Base-by-base conservation (phyloP, 2,888 invertebrate genomes). In the Augochlorella aurata region DNA sequence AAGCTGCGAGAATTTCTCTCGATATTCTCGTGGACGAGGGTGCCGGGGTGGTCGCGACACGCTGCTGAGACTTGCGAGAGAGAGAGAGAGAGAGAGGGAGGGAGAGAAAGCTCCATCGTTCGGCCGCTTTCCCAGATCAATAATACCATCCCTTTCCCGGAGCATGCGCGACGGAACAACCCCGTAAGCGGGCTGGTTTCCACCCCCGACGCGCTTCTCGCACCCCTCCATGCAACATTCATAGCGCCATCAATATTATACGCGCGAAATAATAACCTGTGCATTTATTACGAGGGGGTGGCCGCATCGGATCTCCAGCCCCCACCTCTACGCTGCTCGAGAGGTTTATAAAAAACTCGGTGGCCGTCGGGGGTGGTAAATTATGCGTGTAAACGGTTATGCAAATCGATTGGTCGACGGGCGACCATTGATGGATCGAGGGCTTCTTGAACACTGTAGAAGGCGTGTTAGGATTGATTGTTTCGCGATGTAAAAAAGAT, bases 221-320 rank as follows among this genome's bases (percentile, higher is more conserved):
- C 88, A 88, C 88, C 88, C 90, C 89, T 88, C 90, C 89, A 92
- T 92, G 91, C 92, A 92, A 92, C 92, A 93, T 93, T 93, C 92
- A 93, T 92, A 91, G 89, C 90, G 90, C 90, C 92, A 93, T 93
- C 91, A 93, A 93, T 93, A 93, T 93, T 93, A 92, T 92, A 93
- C 92, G 92, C 92, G 92, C 90, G 90, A 93, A 93, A 93, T 93
- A 93, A 93, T 93, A 93, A 93, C 92, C 90, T 89, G 92, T 91
- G 91, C 93, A 93, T 92, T 93, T 91, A 91, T 93, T 92, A 93
- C 90, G 85, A 90, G 87, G 77, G 75, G 77, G 75, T 81, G 79
- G 65, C 65, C 82, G 74, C 38, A 38, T 38, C 38, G 38, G 65
- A 5, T 38, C 50, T 9, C 29, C 63, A 14, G 29, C 21, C 63